A percentile compares a stretch with the other conserved stretches of the same genome.
These are phyloP conservation scores for Channallabes apus DNA, from an alignment of 2,797 vertebrate species.

Conservation along the genomic window DNA sequence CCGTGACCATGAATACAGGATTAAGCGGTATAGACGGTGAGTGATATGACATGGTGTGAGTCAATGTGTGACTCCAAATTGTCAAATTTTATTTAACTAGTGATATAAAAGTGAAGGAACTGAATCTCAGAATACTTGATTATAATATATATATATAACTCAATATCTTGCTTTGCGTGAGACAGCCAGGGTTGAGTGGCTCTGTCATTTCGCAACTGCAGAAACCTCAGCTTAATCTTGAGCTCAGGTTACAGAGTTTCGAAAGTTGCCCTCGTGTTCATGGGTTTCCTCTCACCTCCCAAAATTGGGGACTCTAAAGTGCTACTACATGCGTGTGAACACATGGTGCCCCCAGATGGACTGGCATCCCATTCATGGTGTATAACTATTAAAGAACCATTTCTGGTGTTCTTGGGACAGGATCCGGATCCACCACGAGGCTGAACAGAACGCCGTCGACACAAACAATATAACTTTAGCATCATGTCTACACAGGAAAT, in stretches of 20 bases:
- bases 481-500: not conserved
- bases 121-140: no score
- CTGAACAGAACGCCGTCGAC: not conserved
- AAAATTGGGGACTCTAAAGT: not conserved
- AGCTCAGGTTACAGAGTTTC: not conserved
- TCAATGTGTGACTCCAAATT: not conserved
- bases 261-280: not conserved
- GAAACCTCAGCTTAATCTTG: not conserved
- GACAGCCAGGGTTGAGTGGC: not conserved
- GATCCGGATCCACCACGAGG: not conserved
- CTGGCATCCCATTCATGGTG: not conserved
- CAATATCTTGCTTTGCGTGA: not conserved
- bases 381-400: not conserved
- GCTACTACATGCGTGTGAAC: not conserved
- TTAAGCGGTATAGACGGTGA: no score
- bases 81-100: not conserved
- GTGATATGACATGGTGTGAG: no score
- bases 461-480: not conserved
- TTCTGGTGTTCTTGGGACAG: not conserved
- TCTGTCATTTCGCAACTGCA: not conserved
- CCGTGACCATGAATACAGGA: no score
- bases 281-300: not conserved
- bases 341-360: not conserved
- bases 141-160: no score
- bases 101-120: not conserved